Evolutionary conservation across 2,888 invertebrate genomes (phyloP).

Genomic region (Thymelicus sylvestris): DNA sequence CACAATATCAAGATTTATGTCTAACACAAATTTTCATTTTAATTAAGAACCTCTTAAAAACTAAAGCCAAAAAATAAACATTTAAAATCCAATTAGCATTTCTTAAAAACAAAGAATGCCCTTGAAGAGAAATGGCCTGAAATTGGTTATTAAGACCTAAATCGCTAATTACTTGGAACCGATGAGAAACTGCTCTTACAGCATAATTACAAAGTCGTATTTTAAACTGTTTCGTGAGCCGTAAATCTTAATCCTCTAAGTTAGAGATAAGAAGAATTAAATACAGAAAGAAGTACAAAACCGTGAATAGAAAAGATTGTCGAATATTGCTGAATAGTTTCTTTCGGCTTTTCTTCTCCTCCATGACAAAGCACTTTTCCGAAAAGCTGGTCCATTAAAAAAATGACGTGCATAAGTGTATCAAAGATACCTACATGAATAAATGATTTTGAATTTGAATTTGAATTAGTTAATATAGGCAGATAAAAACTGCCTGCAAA

Average conservation of each 20-base stretch:
- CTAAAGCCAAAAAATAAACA: background rate
- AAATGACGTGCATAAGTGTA: too few species aligned
- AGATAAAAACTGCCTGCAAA: too few species aligned
- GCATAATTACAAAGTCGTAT: background rate
- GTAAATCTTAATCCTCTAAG: constrained; percentile 7
- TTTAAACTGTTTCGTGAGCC: constrained; percentile 6
- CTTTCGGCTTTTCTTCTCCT: too few species aligned
- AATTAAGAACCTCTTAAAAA: too few species aligned
- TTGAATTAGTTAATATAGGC: too few species aligned
- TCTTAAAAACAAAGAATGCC: background rate
- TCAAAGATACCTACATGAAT: too few species aligned
- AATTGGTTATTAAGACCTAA: constrained; percentile 12
- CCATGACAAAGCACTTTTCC: too few species aligned
- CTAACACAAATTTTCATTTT: too few species aligned
- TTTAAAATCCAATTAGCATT: background rate
- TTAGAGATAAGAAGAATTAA: constrained; percentile 7
- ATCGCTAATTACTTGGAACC: constrained; percentile 16
- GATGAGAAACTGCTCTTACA: constrained; percentile 12
- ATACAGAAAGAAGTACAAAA: constrained; percentile 2
- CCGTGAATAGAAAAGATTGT: background rate
- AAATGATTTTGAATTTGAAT: too few species aligned
- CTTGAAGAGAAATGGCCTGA: background rate
- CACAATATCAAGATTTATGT: too few species aligned
- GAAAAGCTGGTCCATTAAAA: too few species aligned
- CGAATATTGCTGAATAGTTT: too few species aligned